A percentile compares a stretch with the other conserved stretches of the same genome.
These are phyloP conservation scores for Hyles lineata DNA, from an alignment of 2,888 invertebrate species.

Conservation along the genomic window DNA sequence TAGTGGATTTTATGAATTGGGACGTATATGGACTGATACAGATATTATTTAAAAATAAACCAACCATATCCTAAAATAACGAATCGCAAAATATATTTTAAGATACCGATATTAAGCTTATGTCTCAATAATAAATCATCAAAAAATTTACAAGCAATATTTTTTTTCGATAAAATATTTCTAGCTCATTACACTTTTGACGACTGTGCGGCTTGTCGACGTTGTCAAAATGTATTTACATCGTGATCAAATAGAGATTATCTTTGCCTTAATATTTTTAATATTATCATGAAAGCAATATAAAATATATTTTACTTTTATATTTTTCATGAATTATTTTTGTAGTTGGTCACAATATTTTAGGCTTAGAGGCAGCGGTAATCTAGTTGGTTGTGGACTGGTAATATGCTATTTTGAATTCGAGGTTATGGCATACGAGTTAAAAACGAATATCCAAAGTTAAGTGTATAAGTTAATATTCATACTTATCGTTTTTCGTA, in stretches of 20 bases:
- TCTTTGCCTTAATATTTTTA: not conserved
- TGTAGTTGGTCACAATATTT: no score
- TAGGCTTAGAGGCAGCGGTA: no score
- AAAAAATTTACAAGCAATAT: not conserved
- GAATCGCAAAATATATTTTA: not conserved
- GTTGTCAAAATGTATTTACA: conserved; percentile 21
- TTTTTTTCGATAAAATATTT: conserved; percentile 3
- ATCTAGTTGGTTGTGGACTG: not conserved
- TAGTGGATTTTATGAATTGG: no score
- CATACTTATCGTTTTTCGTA: no score
- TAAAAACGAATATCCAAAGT: no score
- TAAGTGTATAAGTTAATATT: no score
- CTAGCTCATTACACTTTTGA: conserved; percentile 28
- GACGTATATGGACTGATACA: no score
- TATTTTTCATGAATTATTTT: not conserved
- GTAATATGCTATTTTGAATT: not conserved
- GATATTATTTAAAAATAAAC: no score
- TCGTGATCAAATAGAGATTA: not conserved
- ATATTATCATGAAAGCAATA: no score
- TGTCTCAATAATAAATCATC: not conserved
- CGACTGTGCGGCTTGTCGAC: conserved; percentile 13
- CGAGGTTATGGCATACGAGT: not conserved
- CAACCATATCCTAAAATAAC: no score
- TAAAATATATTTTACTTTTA: not conserved
- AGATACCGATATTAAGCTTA: not conserved